Conservation (phyloP, 2,888 invertebrate genomes). For the Tipula confusa region DNA sequence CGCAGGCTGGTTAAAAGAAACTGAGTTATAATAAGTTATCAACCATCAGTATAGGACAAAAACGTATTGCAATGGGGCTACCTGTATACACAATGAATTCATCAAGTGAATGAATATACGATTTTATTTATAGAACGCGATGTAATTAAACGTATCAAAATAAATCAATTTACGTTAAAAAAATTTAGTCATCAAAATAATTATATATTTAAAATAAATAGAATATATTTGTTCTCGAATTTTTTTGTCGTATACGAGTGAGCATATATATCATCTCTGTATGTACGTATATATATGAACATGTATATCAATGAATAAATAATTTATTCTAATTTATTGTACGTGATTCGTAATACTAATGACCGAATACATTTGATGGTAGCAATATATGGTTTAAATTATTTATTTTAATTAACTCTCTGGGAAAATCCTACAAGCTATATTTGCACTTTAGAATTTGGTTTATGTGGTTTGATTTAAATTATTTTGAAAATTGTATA, state of each 20-base stretch:
- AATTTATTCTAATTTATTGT: neutral
- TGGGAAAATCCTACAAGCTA: neutral
- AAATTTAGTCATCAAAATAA: conserved; percentile 25
- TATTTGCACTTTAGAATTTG: neutral
- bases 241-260: neutral
- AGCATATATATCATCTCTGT: too few relatives aligned
- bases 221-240: neutral
- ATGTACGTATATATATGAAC: neutral
- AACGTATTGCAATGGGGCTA: too few relatives aligned
- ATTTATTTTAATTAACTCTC: neutral
- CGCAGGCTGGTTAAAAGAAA: too few relatives aligned
- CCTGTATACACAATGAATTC: neutral
- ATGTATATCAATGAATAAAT: conserved; percentile 4
- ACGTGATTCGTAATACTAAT: neutral
- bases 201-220: neutral
- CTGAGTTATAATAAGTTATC: too few relatives aligned
- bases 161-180: conserved; percentile 15
- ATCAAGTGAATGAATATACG: neutral
- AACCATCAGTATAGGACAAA: too few relatives aligned
- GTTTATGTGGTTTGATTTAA: too few relatives aligned
- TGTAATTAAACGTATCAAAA: neutral
- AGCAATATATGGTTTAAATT: neutral
- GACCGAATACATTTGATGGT: neutral
- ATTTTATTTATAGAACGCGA: conserved; percentile 5
- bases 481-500: too few relatives aligned